Evolutionary conservation across 2,888 invertebrate species (phyloP), one percentile per base, ranked within the genome.

Genomic region (Zygogramma bicolorata): DNA sequence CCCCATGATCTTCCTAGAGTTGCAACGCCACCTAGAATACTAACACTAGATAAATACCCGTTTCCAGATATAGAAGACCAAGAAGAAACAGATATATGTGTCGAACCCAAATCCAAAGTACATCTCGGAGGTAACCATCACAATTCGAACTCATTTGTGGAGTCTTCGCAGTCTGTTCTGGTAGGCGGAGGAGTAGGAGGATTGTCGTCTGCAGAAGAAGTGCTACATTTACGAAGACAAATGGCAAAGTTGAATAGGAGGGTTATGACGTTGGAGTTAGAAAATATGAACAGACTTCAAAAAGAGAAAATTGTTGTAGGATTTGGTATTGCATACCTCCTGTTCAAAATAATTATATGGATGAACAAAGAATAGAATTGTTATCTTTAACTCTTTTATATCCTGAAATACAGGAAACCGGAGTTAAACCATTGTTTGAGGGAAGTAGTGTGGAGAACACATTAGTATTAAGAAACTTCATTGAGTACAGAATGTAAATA

Each of bases 271-370:
- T 91, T 97, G 75, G 97, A 97, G 88, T 90, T 96, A 74, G 96
- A 97, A 82, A 93, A 94, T 84, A 89, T 94, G 79, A 94, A 94
- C 83, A 90, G 96, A 71, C 92, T 95, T 81, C 95, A 97, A 84
- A 92, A 95, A 79, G 97, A 97, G 84, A 94, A 96, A 84, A 91
- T 96, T 81, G 89, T 96, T 59, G 95, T 95, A 84, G 94, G 95
- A 71, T 88, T 95, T 80, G 94, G 96, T 29, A 90, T 97, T 81
- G 94, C 95, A 31, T 97, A 97, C 87, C 91, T 97, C 86, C 88
- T 96, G 79, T 89, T 96, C 79, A 97, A 97, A 89, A 91, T 95
- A 65, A 92, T 96, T 79, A 90, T 94, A 81, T 96, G 96, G 96
- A 89, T 96, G 80, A 92, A 91, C 84, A 90, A 90, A 77, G 83